phyloP scores from a whole-genome alignment of 2,888 invertebrate species.

The Brachylomia viminalis region DNA sequence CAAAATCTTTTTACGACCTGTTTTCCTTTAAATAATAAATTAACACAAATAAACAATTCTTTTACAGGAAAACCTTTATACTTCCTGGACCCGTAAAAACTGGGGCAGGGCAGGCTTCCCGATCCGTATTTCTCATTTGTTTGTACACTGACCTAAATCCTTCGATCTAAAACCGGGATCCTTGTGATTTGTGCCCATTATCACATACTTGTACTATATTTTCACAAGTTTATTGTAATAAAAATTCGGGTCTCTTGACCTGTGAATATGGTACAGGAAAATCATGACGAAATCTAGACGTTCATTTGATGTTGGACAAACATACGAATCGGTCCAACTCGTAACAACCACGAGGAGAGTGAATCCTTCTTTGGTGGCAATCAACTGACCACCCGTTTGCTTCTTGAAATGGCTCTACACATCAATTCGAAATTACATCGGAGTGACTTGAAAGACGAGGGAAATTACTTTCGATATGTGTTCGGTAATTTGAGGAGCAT shows the following conservation, averaged over 20 bases:
- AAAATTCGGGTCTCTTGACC: not conserved
- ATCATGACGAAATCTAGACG: not conserved
- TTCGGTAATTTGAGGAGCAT: not conserved
- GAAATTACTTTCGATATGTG: not conserved
- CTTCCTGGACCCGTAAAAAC: conserved; percentile 15
- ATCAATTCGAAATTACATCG: not conserved
- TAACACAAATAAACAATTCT: conserved; percentile 24
- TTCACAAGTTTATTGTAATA: not conserved
- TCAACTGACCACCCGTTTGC: too few species aligned
- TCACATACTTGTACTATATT: conserved; percentile 8
- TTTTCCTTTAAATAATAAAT: not conserved
- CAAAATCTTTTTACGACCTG: not conserved
- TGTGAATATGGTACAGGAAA: not conserved
- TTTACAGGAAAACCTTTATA: conserved; percentile 4
- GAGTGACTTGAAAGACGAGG: not conserved
- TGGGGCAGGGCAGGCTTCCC: conserved; percentile 20
- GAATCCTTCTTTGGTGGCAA: not conserved
- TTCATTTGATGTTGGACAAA: not conserved
- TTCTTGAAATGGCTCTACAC: not conserved
- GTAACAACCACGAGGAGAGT: not conserved
- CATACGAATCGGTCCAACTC: not conserved
- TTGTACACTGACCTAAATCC: conserved; percentile 31
- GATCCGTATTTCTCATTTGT: conserved; percentile 32
- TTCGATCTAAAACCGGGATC: conserved; percentile 23
- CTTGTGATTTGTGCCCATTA: conserved; percentile 37